These are phyloP conservation scores for Catocala nupta DNA, from an alignment of 2,888 invertebrate genomes.

Conservation along the genomic window DNA sequence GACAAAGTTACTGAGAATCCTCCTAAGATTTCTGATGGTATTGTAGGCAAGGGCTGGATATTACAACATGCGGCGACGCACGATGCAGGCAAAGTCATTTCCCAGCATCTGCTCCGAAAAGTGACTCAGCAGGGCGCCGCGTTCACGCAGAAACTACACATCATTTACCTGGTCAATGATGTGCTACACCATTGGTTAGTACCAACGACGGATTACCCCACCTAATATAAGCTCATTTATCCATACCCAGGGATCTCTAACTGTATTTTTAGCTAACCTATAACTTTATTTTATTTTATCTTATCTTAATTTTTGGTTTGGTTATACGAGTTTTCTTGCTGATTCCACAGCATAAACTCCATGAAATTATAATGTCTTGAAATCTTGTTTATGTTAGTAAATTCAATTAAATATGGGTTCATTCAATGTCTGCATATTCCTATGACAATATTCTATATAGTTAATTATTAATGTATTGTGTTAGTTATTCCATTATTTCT, in stretches of 20 bases:
- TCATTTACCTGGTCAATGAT: slow-evolving; percentile 99
- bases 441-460: too few species aligned
- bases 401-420: not conserved
- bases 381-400: not conserved
- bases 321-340: slow-evolving; percentile 29
- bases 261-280: slow-evolving; percentile 34
- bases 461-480: too few species aligned
- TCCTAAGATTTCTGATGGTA: slow-evolving; percentile 3
- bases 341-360: slow-evolving; percentile 25
- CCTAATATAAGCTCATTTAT: slow-evolving; percentile 29
- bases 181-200: slow-evolving; percentile 98
- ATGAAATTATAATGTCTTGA: slow-evolving; percentile 16
- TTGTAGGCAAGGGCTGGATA: slow-evolving; percentile 97
- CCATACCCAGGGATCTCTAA: slow-evolving; percentile 30
- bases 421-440: not conserved
- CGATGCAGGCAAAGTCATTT: slow-evolving; percentile 94
- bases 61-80: slow-evolving; percentile 95
- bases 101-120: slow-evolving; percentile 96
- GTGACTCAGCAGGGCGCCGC: slow-evolving; percentile 89
- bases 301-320: slow-evolving; percentile 4
- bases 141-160: slow-evolving; percentile 97
- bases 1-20: too few species aligned
- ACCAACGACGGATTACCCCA: slow-evolving; percentile 32
- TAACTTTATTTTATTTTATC: slow-evolving; percentile 10
- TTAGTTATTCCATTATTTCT: too few species aligned